Conservation (phyloP, 2,797 vertebrate species). For the Triplophysa yarkandensis region DNA sequence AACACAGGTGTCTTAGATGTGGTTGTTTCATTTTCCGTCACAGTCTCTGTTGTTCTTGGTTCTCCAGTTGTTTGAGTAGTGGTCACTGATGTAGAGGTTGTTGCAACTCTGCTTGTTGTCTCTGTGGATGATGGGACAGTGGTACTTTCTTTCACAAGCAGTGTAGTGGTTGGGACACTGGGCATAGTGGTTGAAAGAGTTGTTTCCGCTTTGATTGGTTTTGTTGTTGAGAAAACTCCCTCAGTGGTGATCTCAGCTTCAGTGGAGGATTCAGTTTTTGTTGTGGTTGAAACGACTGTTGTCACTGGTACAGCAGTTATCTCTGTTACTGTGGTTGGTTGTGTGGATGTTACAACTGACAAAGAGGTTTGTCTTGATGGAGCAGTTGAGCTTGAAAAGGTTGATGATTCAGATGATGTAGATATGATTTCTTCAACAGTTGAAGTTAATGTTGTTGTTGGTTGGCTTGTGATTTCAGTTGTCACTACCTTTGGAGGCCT, state of each 20-base stretch:
- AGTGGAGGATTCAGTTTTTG: neutral
- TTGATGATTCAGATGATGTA: no score
- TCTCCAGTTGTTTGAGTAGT: neutral
- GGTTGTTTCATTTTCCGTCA: conserved; percentile 14
- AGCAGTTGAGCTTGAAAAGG: no score
- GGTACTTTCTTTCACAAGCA: neutral
- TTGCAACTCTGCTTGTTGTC: neutral
- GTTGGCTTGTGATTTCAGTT: no score
- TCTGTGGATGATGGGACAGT: neutral
- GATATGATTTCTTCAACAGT: no score
- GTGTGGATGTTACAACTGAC: neutral
- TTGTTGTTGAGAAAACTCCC: neutral
- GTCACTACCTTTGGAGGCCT: no score
- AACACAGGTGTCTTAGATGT: neutral
- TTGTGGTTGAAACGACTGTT: neutral
- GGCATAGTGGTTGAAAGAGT: conserved; percentile 12
- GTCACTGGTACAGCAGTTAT: neutral
- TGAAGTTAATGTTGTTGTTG: no score
- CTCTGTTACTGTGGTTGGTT: neutral
- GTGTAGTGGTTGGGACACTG: conserved; percentile 19
- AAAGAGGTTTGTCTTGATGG: no score
- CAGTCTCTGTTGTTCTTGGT: conserved; percentile 10
- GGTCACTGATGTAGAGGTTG: neutral
- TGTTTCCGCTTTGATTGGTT: conserved; percentile 8
- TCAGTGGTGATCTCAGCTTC: neutral